Conservation (phyloP, 1,140 invertebrate genomes). For the Macrostomum lignano region DNA sequence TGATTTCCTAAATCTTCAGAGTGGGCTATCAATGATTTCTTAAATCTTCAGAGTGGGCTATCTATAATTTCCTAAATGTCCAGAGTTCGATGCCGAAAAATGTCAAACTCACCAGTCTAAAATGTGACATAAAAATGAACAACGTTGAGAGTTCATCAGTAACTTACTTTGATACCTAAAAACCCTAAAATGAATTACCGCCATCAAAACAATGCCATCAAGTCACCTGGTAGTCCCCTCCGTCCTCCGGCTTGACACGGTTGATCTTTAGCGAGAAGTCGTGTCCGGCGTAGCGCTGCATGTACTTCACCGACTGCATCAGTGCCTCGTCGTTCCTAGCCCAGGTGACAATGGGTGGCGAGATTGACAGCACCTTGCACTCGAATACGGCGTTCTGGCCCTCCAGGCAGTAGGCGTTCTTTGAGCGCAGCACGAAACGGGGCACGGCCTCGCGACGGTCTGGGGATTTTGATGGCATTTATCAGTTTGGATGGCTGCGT, state of each 20-base stretch:
- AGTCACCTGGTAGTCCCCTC: conserved; percentile 96
- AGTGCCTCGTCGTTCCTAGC: conserved; percentile 50
- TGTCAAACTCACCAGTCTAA: no score
- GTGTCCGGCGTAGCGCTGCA: conserved; percentile 80
- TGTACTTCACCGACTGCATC: conserved; percentile 89
- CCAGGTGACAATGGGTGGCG: conserved; percentile 76
- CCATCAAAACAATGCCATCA: no score
- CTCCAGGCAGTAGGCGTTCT: conserved; percentile 74
- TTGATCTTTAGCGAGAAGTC: conserved; percentile 94
- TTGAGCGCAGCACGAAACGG: conserved; percentile 77
- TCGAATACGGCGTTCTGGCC: conserved; percentile 87
- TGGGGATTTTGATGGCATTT: conserved; percentile 16
- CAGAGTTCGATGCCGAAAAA: no score
- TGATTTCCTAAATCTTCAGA: no score
- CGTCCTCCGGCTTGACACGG: conserved; percentile 63
- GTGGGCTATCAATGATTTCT: no score
- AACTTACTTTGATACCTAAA: no score
- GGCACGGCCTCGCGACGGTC: conserved; percentile 86
- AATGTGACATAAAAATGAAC: no score
- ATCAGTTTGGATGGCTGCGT: no score
- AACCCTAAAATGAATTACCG: no score
- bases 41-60: no score
- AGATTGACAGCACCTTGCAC: conserved; percentile 72
- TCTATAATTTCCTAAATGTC: no score
- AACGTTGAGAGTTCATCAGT: no score